Percentiles rank a stretch among this genome's conserved stretches.
Conservation (phyloP, 2,888 invertebrate species). For the Euplagia quadripunctaria region DNA sequence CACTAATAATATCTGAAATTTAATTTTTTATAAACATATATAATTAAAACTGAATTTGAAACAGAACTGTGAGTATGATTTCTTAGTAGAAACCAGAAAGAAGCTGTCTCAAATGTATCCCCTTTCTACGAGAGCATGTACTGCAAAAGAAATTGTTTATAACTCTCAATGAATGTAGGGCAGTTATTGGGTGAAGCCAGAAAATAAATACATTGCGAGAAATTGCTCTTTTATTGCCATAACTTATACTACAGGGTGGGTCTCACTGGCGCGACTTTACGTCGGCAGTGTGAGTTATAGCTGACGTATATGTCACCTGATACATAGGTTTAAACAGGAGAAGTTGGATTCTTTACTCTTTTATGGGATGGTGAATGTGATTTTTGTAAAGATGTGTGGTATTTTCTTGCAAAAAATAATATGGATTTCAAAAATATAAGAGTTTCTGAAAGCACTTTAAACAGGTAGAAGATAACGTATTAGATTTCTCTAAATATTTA, state of each 20-base stretch:
- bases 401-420: background rate
- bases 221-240: constrained; percentile 38
- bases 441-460: no score
- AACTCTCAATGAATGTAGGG: constrained; percentile 21
- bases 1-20: no score
- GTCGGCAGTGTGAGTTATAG: background rate
- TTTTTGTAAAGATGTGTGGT: background rate
- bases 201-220: constrained; percentile 31
- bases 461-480: no score
- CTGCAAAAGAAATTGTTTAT: constrained; percentile 10
- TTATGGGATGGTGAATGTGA: background rate
- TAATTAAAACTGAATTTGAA: background rate
- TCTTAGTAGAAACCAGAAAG: background rate
- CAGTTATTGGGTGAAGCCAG: constrained; percentile 6
- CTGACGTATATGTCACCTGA: constrained; percentile 1
- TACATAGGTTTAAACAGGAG: constrained; percentile 2
- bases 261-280: constrained; percentile 13
- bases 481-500: no score
- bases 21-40: no score
- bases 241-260: constrained; percentile 22
- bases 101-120: background rate
- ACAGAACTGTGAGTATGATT: background rate
- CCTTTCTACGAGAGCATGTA: background rate
- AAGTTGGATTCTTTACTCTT: background rate
- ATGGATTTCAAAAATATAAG: background rate